Evolutionary conservation across 2,797 vertebrate genomes (phyloP).

Genomic region (Micromesistius poutassou): DNA sequence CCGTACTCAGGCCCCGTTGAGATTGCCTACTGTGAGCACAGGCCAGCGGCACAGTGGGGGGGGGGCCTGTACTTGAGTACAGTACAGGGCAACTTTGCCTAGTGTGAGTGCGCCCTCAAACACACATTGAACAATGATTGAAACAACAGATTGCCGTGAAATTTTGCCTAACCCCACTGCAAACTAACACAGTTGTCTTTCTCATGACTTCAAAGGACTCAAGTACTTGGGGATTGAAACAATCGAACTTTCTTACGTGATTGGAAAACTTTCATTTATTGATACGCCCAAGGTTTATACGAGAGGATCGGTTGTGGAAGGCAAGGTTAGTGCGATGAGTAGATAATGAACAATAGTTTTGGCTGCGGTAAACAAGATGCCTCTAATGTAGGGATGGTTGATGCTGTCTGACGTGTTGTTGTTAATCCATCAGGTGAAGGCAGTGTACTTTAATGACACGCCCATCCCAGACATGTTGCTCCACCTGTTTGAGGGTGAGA

Average conservation of each 20-base stretch:
- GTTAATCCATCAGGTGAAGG: slow-evolving; percentile 57
- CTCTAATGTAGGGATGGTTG: background rate
- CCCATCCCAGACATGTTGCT: slow-evolving; percentile 46
- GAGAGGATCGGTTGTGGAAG: slow-evolving; percentile 38
- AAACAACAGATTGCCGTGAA: background rate
- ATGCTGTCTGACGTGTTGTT: background rate
- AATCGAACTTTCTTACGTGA: slow-evolving; percentile 23
- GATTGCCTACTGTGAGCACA: no score
- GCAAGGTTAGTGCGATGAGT: slow-evolving; percentile 50
- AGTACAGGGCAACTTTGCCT: no score
- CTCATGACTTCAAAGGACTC: slow-evolving; percentile 37
- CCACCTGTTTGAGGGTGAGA: slow-evolving; percentile 48
- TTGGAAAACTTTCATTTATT: slow-evolving; percentile 58
- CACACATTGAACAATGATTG: background rate
- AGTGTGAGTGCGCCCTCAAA: no score
- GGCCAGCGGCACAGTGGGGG: no score
- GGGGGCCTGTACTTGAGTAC: no score
- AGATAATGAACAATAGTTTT: background rate
- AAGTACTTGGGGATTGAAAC: background rate
- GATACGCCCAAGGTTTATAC: slow-evolving; percentile 55
- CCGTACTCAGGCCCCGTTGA: no score
- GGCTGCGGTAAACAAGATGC: background rate
- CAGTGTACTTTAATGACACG: slow-evolving; percentile 43
- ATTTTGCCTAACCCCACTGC: background rate
- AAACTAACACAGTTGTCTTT: background rate